Conservation (phyloP, 2,797 vertebrate genomes). For the Melanotaenia parkinsoni region DNA sequence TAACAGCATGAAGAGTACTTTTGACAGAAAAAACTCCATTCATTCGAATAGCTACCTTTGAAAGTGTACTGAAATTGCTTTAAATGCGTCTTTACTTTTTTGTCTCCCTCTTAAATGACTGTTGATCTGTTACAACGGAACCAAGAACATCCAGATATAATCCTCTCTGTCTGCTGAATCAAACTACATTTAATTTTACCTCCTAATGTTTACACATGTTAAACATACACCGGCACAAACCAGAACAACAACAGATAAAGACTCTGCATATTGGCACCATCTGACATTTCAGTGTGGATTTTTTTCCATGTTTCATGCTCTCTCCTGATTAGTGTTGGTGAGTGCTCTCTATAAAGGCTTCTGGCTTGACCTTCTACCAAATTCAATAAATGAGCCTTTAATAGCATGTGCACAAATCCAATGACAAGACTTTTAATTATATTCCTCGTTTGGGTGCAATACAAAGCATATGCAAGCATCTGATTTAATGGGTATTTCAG, state of each 20-base stretch:
- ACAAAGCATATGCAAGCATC: slow-evolving; percentile 1
- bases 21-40: slow-evolving; percentile 3
- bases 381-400: slow-evolving; percentile 27
- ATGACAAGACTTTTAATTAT: slow-evolving; percentile 10
- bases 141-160: slow-evolving; percentile 31
- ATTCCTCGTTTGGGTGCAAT: slow-evolving; percentile 13
- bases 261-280: slow-evolving; percentile 58
- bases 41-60: slow-evolving; percentile 10
- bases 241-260: slow-evolving; percentile 52
- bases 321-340: slow-evolving; percentile 39
- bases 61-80: slow-evolving; percentile 3
- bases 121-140: slow-evolving; percentile 4
- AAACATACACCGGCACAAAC: slow-evolving; percentile 18
- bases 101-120: slow-evolving; percentile 13
- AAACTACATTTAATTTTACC: slow-evolving; percentile 16
- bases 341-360: slow-evolving; percentile 45
- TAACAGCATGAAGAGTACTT: slow-evolving; percentile 18
- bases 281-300: slow-evolving; percentile 73
- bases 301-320: slow-evolving; percentile 48
- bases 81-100: background rate
- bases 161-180: slow-evolving; percentile 16
- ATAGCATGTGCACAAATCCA: slow-evolving; percentile 16
- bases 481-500: background rate
- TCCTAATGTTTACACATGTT: background rate
- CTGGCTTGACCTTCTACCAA: slow-evolving; percentile 34